Percentiles rank a stretch among this genome's conserved stretches.
Evolutionary conservation across 2,888 invertebrate species (phyloP).

Genomic region (Netelia melanura): DNA sequence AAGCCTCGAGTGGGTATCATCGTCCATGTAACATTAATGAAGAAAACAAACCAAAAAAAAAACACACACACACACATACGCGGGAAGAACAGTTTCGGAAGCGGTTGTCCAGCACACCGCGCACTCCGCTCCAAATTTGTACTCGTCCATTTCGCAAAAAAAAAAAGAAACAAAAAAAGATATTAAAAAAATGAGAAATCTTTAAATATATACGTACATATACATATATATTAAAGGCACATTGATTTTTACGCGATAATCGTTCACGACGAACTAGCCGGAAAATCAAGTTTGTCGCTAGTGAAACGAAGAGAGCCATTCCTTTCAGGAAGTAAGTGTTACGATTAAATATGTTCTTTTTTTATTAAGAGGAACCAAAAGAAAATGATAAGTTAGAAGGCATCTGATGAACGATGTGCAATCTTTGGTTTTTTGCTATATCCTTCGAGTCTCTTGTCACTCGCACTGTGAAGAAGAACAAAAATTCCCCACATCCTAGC

Average conservation of each 20-base stretch:
- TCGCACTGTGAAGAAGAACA: conserved; percentile 19
- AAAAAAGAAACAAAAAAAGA: conserved; percentile 10
- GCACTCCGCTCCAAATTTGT: conserved; percentile 60
- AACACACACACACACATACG: background rate
- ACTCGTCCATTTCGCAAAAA: conserved; percentile 41
- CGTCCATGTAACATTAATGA: conserved; percentile 48
- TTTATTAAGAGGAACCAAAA: conserved; percentile 21
- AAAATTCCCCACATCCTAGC: conserved; percentile 48
- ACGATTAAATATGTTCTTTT: conserved; percentile 40
- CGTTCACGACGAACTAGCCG: conserved; percentile 28
- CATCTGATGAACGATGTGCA: conserved; percentile 21
- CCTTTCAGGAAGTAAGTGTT: conserved; percentile 46
- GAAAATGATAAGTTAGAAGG: conserved; percentile 28
- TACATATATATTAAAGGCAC: conserved; percentile 25
- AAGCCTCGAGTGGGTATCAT: conserved; percentile 40
- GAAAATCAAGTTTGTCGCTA: conserved; percentile 3
- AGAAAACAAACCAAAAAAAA: conserved; percentile 14
- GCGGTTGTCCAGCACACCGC: conserved; percentile 29
- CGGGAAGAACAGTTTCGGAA: conserved; percentile 36
- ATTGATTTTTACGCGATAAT: conserved; percentile 58
- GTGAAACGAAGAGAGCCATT: conserved; percentile 35
- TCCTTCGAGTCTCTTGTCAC: conserved; percentile 46
- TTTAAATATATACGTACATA: background rate
- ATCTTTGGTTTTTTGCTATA: conserved; percentile 33
- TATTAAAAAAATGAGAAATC: background rate